Conservation (phyloP, 2,113 vertebrate genomes). For the Heptranchias perlo region DNA sequence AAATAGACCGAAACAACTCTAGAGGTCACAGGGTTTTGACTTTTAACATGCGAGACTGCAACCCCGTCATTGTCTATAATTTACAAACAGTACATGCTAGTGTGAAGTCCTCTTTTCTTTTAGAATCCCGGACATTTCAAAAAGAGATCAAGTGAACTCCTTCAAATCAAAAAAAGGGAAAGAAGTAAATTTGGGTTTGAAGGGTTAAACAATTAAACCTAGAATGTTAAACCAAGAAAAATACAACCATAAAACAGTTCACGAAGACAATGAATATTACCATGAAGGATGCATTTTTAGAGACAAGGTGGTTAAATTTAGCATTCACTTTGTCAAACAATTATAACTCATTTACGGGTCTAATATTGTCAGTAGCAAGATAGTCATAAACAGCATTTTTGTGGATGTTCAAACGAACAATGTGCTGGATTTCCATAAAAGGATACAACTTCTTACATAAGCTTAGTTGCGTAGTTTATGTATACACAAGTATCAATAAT, state of each 20-base stretch:
- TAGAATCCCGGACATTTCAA: not conserved
- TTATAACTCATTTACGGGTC: not conserved
- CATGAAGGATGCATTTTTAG: not conserved
- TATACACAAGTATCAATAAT: not conserved
- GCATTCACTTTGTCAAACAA: constrained; percentile 17
- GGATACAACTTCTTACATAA: not conserved
- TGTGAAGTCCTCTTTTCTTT: not conserved
- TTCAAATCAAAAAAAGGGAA: not conserved
- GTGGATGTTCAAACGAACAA: not conserved
- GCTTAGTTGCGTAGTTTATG: not conserved
- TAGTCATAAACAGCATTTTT: not conserved
- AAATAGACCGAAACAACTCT: not conserved
- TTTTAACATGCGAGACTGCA: not conserved
- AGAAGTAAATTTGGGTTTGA: not conserved
- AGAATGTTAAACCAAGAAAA: not conserved
- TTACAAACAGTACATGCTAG: not conserved
- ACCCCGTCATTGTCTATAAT: not conserved
- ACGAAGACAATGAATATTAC: not conserved
- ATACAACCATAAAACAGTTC: not conserved
- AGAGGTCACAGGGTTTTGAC: not conserved
- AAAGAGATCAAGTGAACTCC: not conserved
- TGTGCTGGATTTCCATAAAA: not conserved
- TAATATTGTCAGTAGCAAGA: not conserved
- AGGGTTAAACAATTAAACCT: not conserved
- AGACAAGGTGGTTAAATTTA: not conserved